A percentile compares a stretch with the other conserved stretches of the same genome.
Evolutionary conservation across 2,113 vertebrate genomes (phyloP).

Genomic region (Excalfactoria chinensis): DNA sequence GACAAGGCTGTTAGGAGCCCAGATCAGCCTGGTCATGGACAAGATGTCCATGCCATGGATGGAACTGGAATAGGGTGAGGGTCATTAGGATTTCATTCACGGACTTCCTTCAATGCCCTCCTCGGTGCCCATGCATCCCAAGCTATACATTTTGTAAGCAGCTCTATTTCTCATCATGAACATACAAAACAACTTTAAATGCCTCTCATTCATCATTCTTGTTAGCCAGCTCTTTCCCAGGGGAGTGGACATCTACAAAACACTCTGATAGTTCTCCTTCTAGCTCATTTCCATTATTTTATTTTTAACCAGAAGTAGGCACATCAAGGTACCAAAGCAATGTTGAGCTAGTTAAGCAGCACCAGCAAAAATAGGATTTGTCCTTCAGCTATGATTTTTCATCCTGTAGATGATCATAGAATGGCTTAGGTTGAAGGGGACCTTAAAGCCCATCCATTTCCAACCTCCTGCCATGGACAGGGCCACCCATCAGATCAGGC

Average conservation of each 20-base stretch:
- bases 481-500: too few relatives aligned
- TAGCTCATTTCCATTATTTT: not conserved
- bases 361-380: not conserved
- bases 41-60: not conserved
- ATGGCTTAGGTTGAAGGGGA: too few relatives aligned
- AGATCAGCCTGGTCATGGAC: accelerated
- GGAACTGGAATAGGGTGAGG: accelerated
- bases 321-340: not conserved
- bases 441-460: too few relatives aligned
- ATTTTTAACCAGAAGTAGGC: not conserved
- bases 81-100: not conserved
- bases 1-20: accelerated
- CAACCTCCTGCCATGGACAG: too few relatives aligned
- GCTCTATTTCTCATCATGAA: not conserved
- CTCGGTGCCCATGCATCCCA: not conserved
- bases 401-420: too few relatives aligned
- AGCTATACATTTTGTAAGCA: not conserved
- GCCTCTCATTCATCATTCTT: slow-evolving; percentile 19
- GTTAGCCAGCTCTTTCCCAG: slow-evolving; percentile 1
- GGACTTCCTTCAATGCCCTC: not conserved
- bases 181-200: not conserved
- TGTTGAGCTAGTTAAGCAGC: not conserved
- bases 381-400: not conserved
- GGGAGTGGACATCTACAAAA: not conserved
- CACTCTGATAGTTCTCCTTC: not conserved